Conservation (phyloP, 30 jellyfish, hydroid and myxozoan species). For the Pseudorhiza aurosa region DNA sequence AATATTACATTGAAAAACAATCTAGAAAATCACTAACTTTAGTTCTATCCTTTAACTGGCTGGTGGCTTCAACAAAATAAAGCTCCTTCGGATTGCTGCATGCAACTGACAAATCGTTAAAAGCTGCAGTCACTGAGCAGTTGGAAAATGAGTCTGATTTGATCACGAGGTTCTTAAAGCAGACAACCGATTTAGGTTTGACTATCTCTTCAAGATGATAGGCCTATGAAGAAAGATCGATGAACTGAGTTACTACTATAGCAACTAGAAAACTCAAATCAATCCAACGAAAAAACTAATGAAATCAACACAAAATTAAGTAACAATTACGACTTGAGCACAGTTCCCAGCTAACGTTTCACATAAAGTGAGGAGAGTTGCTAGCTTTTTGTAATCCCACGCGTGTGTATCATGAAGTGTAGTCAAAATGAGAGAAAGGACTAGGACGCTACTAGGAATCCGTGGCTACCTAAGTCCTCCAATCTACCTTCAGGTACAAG, state of each 20-base stretch:
- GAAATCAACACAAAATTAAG: too few species aligned
- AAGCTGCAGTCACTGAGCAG: slow-evolving; percentile 14
- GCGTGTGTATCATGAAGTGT: too few species aligned
- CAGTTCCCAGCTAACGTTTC: neutral
- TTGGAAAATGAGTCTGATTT: slow-evolving; percentile 1
- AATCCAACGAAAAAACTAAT: neutral
- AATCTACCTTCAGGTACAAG: too few species aligned
- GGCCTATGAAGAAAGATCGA: neutral
- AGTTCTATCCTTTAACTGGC: neutral
- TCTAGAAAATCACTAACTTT: slow-evolving; percentile 12
- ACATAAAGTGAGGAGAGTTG: too few species aligned
- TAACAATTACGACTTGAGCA: too few species aligned
- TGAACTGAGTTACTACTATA: neutral
- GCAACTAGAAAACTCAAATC: neutral
- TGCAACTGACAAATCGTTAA: slow-evolving; percentile 59
- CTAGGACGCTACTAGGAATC: too few species aligned
- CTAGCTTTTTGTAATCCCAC: too few species aligned
- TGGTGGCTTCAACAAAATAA: slow-evolving; percentile 32
- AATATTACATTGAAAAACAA: too few species aligned
- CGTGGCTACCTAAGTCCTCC: too few species aligned
- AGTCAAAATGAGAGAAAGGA: too few species aligned
- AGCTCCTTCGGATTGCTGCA: slow-evolving; percentile 64
- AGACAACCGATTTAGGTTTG: slow-evolving; percentile 10
- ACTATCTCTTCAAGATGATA: slow-evolving; percentile 21
- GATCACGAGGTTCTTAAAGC: slow-evolving; percentile 27